Base-by-base conservation (phyloP, 2,797 vertebrate genomes). In the Protosalanx chinensis region DNA sequence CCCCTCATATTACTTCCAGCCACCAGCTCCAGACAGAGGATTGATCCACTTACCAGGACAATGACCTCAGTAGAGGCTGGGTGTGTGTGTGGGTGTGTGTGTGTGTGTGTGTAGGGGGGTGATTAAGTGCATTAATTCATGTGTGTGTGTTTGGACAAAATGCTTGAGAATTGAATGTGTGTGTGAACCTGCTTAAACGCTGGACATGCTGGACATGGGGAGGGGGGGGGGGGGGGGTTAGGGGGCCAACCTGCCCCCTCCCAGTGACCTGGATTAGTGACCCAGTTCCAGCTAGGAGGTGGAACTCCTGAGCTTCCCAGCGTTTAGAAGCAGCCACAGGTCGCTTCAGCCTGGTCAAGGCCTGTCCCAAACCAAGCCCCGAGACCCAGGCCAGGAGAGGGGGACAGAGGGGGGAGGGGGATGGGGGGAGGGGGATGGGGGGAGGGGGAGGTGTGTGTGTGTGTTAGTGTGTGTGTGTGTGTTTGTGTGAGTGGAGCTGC, bases 251-350 rank as follows among this genome's bases (percentile, higher is more conserved):
- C 76, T 72, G 73, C 70, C 71, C 73, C 75, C 75, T 81, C 76
- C 74, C 70, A 69, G 23, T 82, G 78, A 81, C 79, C 84, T 76
- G 64, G 79, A 83, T 82, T 72, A 68, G 67, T 83, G 78, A 82
- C 81, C 81, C 75, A 83, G 72, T 82, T 83, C 23, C 33, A 56
- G 18, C 33, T 30, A 10, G 73, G 69, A 65, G 41, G 7, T 3
- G 51, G 4, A 56, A 16, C 51, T 56, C 0, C 51, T n/a, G 3
- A 8, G 51, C 51, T 16, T 56, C 51, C 4, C 1, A 7, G 51
- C n/a, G 51, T n/a, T 56, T 4, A 10, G 41, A 12, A 46, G 13
- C 41, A 46, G 41, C 41, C 3, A 64, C 62, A 64, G 63, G 41
- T 41, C 12, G 41, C 8, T 10, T 23, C 33, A 64, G 8, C 63